Base-by-base conservation (phyloP, 2,797 vertebrate genomes). In the Leptoclinus maculatus region DNA sequence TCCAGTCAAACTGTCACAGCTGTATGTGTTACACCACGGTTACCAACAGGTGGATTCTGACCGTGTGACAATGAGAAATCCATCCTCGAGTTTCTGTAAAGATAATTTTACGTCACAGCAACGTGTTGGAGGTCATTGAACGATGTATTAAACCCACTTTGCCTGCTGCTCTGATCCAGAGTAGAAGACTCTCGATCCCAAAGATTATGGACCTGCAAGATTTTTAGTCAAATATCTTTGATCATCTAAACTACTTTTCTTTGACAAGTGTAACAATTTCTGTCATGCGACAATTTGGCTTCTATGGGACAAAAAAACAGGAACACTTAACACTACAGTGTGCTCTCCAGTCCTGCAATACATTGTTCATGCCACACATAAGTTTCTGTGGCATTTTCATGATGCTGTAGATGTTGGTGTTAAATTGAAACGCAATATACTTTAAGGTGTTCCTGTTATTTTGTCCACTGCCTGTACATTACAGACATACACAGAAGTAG, bases 151-250 rank as follows among this genome's bases (percentile, higher is more conserved):
- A 54, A 86, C 12, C 47, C 69, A 63, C 63, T 23, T 57, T 71
- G 27, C 64, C 51, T 71, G 65, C 73, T 75, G 62, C 63, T 78
- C 32, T 58, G 67, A 81, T 65, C 21, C 45, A 75, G 53, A 80
- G 67, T 3, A 75, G 62, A 72, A 73, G 13, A 47, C 69, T 75
- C 59, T 62, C 68, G 67, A 85, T 73, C 69, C 91, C 89, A 92
- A 93, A 92, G 89, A 92, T 83, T 57, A 78, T 17, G 60, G 76
- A 91, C 68, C 71, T 83, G 66, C 71, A 82, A 59, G 75, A 84
- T 45, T 82, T 77, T 72, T 68, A 62, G n/a, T 83, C 14, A 27
- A 6, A 69, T 21, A 45, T 69, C 10, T 43, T 77, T 68, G 34
- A 56, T 71, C 2, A 53, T 41, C 3, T 73, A 69, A 80, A 27